Evolutionary conservation across 2,888 invertebrate genomes (phyloP).

Genomic region (Yponomeuta cagnagella): DNA sequence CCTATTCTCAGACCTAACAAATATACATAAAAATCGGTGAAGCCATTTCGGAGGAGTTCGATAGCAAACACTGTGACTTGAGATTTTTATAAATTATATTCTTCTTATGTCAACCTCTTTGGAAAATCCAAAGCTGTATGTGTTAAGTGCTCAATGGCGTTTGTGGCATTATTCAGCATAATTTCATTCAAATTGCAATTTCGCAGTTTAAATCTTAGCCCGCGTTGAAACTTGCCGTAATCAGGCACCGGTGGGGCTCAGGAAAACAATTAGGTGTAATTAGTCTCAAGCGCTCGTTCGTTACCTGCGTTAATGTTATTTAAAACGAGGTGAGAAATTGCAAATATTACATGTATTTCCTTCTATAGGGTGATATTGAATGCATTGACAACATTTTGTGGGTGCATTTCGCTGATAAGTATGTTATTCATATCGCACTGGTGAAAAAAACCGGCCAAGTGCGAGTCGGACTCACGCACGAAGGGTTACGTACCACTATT

Average conservation of each 20-base stretch:
- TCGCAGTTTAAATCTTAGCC: not conserved
- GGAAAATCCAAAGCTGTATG: not conserved
- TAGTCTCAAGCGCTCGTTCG: constrained; percentile 17
- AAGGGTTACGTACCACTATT: too few relatives aligned
- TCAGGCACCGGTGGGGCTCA: constrained; percentile 17
- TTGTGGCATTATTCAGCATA: not conserved
- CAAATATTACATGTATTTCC: not conserved
- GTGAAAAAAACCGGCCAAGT: too few relatives aligned
- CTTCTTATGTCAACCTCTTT: not conserved
- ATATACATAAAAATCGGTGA: too few relatives aligned
- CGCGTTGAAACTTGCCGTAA: not conserved
- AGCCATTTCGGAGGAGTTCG: too few relatives aligned
- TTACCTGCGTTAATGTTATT: not conserved
- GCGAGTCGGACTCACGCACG: too few relatives aligned
- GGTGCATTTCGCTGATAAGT: too few relatives aligned
- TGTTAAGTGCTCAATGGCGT: not conserved
- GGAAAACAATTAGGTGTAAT: constrained; percentile 26
- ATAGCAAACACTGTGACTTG: too few relatives aligned
- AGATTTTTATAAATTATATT: too few relatives aligned
- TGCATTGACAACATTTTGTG: too few relatives aligned
- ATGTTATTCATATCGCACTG: too few relatives aligned
- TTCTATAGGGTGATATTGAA: too few relatives aligned
- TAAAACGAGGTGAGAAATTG: not conserved
- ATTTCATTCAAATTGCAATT: constrained; percentile 1
- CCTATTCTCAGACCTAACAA: too few relatives aligned